Evolutionary conservation across 2,888 invertebrate species (phyloP).

Genomic region (Cataglyphis livida): DNA sequence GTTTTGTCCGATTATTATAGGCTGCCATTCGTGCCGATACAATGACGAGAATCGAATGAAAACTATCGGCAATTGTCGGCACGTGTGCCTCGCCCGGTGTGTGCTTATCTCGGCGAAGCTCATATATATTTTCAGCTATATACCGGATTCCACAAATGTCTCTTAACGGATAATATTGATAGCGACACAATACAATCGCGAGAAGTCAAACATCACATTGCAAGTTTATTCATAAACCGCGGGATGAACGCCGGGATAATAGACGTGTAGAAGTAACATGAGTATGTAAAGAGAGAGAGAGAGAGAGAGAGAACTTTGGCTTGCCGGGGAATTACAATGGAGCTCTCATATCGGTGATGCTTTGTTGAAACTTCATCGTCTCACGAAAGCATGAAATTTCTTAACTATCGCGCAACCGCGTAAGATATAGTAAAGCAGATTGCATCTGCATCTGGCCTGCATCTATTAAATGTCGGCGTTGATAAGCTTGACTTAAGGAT

Average conservation of each 20-base stretch:
- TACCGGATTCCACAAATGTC: neutral
- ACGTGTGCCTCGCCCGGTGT: neutral
- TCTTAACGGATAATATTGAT: neutral
- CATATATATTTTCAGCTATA: neutral
- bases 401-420: conserved; percentile 25
- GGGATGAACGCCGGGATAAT: conserved; percentile 2
- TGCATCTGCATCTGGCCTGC: conserved; percentile 14
- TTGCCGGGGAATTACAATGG: conserved; percentile 21
- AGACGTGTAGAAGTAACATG: conserved; percentile 8
- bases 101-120: neutral
- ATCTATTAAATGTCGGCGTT: conserved; percentile 10
- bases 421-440: conserved; percentile 22
- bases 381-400: conserved; percentile 17
- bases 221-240: conserved; percentile 16
- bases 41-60: conserved; percentile 17
- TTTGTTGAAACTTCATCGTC: conserved; percentile 9
- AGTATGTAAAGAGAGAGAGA: neutral
- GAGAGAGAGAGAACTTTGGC: conserved; percentile 12
- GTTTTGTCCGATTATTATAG: conserved; percentile 8
- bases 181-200: conserved; percentile 6
- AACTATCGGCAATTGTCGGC: too few species aligned
- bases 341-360: conserved; percentile 25
- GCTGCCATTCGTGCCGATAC: neutral
- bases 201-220: neutral
- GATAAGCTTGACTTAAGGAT: neutral